phyloP scores from a whole-genome alignment of 1,140 invertebrate species.

The Drosophila truncata region DNA sequence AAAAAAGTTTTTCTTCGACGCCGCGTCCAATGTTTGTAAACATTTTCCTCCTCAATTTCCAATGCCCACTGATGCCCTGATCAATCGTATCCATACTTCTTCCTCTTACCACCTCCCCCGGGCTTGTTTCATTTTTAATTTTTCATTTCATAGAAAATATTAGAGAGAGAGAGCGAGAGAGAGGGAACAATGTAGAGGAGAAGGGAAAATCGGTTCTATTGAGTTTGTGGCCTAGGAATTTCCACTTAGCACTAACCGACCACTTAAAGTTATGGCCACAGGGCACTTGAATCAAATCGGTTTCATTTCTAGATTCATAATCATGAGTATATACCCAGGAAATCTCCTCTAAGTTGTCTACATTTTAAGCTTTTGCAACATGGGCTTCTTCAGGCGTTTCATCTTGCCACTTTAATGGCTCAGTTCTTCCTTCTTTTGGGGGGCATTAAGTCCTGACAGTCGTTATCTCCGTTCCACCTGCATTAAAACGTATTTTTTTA shows the following conservation, averaged over 20 bases:
- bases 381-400: neutral
- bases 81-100: constrained; percentile 3
- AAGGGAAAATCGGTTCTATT: constrained; percentile 3
- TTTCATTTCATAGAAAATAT: constrained; percentile 4
- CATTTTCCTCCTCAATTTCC: constrained; percentile 9
- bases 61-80: neutral
- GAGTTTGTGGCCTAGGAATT: constrained; percentile 19
- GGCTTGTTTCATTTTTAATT: constrained; percentile 21
- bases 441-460: constrained; percentile 20
- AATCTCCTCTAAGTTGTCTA: neutral
- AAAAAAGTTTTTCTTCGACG: constrained; percentile 27
- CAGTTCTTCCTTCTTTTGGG: neutral
- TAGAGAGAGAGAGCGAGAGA: neutral
- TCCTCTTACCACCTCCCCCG: neutral
- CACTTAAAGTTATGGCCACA: neutral
- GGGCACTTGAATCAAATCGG: constrained; percentile 1
- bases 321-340: neutral
- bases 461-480: constrained; percentile 33
- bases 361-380: constrained; percentile 1
- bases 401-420: constrained; percentile 8
- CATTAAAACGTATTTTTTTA: constrained; percentile 24
- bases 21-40: constrained; percentile 50
- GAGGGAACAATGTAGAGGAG: neutral
- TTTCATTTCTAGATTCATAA: neutral
- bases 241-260: neutral